Percentiles rank a stretch among this genome's conserved stretches.
Conservation (phyloP, 2,113 vertebrate genomes). For the Natator depressus region DNA sequence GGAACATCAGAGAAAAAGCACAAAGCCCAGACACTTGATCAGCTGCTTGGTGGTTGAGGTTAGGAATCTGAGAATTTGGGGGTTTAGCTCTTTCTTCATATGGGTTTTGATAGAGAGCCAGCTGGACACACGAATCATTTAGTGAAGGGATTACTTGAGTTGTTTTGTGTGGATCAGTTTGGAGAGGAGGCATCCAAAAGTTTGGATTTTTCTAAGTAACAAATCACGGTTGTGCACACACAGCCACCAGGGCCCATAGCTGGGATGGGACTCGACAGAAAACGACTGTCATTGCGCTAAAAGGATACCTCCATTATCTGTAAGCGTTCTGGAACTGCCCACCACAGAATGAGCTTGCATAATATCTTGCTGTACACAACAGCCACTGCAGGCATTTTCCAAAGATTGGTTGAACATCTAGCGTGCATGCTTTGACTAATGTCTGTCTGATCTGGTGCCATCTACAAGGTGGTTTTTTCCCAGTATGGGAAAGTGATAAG, state of each 20-base stretch:
- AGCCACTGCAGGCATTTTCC: no score
- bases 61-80: constrained; percentile 42
- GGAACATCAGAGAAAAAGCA: background rate
- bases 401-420: no score
- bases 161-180: background rate
- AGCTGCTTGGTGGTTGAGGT: constrained; percentile 9
- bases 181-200: constrained; percentile 32
- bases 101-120: constrained; percentile 16
- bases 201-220: constrained; percentile 1
- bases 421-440: no score
- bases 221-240: background rate
- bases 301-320: background rate
- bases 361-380: no score
- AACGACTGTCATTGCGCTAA: background rate
- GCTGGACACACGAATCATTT: constrained; percentile 50
- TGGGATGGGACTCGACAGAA: background rate
- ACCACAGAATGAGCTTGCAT: background rate
- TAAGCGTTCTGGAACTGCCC: background rate
- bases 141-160: constrained; percentile 55
- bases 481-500: no score
- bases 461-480: no score
- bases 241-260: background rate
- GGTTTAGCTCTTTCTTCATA: constrained; percentile 22
- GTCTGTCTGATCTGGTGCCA: no score
- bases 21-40: constrained; percentile 18